Conservation (phyloP, 2,888 invertebrate genomes). For the Myopa tessellatipennis region DNA sequence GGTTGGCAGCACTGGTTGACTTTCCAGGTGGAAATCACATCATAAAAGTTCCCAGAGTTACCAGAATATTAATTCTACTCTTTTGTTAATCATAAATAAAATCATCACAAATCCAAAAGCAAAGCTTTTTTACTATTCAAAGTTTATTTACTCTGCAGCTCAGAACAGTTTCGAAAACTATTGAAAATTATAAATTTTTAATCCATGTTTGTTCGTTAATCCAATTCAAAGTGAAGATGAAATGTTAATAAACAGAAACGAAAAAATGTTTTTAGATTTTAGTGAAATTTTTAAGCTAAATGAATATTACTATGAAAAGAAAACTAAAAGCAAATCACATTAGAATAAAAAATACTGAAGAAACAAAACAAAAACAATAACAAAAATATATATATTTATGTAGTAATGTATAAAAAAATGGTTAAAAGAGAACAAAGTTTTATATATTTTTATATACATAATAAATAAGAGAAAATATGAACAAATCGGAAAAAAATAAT, state of each 20-base stretch:
- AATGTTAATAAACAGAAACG: constrained; percentile 25
- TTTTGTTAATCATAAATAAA: too few species aligned
- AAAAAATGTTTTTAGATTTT: constrained; percentile 31
- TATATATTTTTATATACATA: constrained; percentile 44
- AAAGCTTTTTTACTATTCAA: constrained; percentile 31
- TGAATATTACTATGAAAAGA: constrained; percentile 14
- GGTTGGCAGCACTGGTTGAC: too few species aligned
- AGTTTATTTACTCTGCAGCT: constrained; percentile 1
- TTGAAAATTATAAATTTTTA: constrained; percentile 20
- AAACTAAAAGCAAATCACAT: constrained; percentile 17
- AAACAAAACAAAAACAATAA: constrained; percentile 12
- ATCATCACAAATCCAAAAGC: constrained; percentile 7
- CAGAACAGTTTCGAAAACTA: constrained; percentile 11
- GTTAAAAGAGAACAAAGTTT: constrained; percentile 29
- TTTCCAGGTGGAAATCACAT: too few species aligned
- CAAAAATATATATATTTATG: constrained; percentile 32
- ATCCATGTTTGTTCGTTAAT: constrained; percentile 5
- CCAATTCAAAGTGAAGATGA: constrained; percentile 10
- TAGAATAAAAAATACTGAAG: constrained; percentile 2
- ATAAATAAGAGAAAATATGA: constrained; percentile 27
- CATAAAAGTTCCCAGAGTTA: too few species aligned
- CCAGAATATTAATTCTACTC: too few species aligned
- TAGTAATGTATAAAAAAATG: constrained; percentile 36
- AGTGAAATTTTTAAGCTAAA: constrained; percentile 31
- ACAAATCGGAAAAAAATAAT: constrained; percentile 25